phyloP scores from a whole-genome alignment of 1,140 invertebrate species.

The Drosophila mayri region DNA sequence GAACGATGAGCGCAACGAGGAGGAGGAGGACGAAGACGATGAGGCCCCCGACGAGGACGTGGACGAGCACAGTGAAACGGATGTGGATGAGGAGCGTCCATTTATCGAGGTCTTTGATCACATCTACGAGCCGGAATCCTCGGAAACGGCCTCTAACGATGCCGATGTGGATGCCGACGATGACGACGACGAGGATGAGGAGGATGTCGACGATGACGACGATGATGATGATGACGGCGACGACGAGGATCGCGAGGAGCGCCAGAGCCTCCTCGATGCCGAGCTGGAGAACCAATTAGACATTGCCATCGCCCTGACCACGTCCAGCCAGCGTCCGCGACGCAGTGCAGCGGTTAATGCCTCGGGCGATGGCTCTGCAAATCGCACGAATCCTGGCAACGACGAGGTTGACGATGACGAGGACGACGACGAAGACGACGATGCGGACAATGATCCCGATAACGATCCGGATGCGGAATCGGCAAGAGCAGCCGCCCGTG shows the following conservation, averaged over 20 bases:
- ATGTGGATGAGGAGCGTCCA: constrained; percentile 85
- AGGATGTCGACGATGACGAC: constrained; percentile 62
- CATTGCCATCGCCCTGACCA: constrained; percentile 41
- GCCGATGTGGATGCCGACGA: constrained; percentile 77
- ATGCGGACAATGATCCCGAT: constrained; percentile 21
- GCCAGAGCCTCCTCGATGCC: constrained; percentile 17
- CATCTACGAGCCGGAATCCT: constrained; percentile 86
- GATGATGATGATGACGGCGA: constrained; percentile 55
- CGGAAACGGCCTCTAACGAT: constrained; percentile 84
- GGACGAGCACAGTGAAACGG: constrained; percentile 88
- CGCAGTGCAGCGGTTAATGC: constrained; percentile 68
- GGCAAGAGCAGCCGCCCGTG: not conserved
- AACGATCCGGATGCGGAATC: constrained; percentile 12
- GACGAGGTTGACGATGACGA: constrained; percentile 34
- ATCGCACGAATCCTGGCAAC: constrained; percentile 6
- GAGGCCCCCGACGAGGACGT: constrained; percentile 88
- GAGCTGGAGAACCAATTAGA: constrained; percentile 60
- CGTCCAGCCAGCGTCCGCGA: constrained; percentile 61
- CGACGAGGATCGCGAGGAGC: constrained; percentile 43
- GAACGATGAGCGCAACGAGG: constrained; percentile 85
- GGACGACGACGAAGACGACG: constrained; percentile 24
- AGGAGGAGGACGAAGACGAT: constrained; percentile 80
- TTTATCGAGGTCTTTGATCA: constrained; percentile 85
- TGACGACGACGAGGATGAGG: constrained; percentile 71
- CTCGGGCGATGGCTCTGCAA: constrained; percentile 6